These are phyloP conservation scores for Xenops minutus DNA, from an alignment of 2,797 vertebrate genomes.

Conservation along the genomic window DNA sequence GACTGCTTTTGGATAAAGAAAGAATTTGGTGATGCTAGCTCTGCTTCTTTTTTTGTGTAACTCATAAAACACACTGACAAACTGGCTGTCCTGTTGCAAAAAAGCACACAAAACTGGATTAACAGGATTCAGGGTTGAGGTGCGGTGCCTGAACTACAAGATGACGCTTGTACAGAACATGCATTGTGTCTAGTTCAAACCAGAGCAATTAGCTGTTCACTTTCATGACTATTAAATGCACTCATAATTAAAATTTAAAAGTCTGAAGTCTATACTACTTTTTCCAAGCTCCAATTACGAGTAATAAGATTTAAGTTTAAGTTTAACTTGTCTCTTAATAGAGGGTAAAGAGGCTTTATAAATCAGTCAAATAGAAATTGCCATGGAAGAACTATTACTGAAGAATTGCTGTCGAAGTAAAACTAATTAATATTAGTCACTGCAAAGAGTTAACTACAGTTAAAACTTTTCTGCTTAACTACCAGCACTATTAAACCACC, in stretches of 20 bases:
- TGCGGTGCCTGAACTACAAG: background rate
- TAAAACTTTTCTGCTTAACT: conserved; percentile 70
- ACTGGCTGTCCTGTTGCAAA: background rate
- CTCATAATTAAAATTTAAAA: conserved; percentile 74
- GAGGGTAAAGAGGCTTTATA: conserved; percentile 77
- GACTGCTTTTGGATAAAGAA: background rate
- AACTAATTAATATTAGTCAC: conserved; percentile 78
- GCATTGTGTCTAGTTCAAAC: conserved; percentile 28
- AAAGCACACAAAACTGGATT: background rate
- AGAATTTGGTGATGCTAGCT: background rate
- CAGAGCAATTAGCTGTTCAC: conserved; percentile 57
- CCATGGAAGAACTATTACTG: conserved; percentile 67
- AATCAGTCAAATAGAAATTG: conserved; percentile 76
- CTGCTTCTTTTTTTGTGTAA: background rate
- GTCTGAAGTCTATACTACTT: conserved; percentile 70
- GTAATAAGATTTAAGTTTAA: conserved; percentile 78
- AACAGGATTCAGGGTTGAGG: background rate
- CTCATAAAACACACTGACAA: conserved; percentile 35
- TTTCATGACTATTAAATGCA: conserved; percentile 67
- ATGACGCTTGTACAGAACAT: background rate
- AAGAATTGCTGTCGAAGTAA: conserved; percentile 67
- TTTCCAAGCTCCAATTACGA: conserved; percentile 68
- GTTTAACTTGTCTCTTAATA: conserved; percentile 78
- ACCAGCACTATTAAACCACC: conserved; percentile 65
- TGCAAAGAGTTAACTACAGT: conserved; percentile 60